Evolutionary conservation across 2,797 vertebrate species (phyloP).

Genomic region (Pseudomugil gertrudae): DNA sequence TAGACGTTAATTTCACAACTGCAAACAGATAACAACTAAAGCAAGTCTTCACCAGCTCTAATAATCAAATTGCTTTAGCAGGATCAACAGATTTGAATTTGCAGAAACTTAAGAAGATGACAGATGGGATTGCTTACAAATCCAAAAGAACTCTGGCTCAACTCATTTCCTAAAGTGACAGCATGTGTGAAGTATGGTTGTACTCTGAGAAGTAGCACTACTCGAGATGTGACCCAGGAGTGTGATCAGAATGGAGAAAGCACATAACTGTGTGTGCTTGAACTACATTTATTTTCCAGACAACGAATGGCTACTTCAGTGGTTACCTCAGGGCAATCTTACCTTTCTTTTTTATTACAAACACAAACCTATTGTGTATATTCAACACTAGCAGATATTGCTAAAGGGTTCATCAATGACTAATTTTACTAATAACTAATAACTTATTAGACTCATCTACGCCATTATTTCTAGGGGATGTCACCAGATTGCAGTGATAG

Average conservation of each 20-base stretch:
- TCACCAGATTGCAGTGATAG: neutral
- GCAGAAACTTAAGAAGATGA: conserved; percentile 33
- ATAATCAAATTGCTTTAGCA: conserved; percentile 17
- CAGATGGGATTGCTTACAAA: conserved; percentile 43
- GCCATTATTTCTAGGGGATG: neutral
- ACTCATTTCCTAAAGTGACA: conserved; percentile 43
- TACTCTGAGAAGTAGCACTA: conserved; percentile 25
- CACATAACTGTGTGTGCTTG: neutral
- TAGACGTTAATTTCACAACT: neutral
- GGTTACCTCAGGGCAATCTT: neutral
- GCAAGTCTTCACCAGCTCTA: neutral
- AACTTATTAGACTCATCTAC: neutral
- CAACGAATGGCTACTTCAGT: neutral
- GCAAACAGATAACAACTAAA: neutral
- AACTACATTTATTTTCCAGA: conserved; percentile 6
- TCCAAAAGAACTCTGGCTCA: conserved; percentile 43
- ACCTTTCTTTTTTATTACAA: neutral
- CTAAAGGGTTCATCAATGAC: neutral
- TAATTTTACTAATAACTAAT: neutral
- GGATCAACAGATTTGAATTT: conserved; percentile 40
- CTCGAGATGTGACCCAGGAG: conserved; percentile 23
- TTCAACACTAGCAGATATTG: neutral
- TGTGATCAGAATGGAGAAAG: conserved; percentile 18
- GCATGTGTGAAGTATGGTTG: conserved; percentile 20
- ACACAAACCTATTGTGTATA: neutral